Conservation (phyloP, 2,888 invertebrate species). For the Cabera pusaria region DNA sequence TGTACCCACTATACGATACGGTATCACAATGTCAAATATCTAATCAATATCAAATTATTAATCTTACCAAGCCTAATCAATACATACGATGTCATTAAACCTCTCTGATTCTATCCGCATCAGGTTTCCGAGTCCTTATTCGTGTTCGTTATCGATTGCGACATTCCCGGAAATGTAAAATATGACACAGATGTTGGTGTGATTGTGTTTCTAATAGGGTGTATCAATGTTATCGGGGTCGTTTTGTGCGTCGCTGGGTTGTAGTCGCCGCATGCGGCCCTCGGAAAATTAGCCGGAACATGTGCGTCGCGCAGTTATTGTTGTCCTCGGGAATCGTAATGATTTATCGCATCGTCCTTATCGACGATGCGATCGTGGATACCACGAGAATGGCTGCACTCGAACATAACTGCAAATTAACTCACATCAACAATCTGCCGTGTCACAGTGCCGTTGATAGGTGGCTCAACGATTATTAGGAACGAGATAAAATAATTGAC, state of each 20-base stretch:
- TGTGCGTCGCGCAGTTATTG: conserved; percentile 59
- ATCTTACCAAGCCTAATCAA: conserved; percentile 28
- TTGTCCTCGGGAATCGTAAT: conserved; percentile 50
- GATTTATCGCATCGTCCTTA: conserved; percentile 53
- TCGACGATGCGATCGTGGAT: conserved; percentile 45
- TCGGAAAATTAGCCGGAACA: conserved; percentile 63
- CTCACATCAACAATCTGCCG: conserved; percentile 20
- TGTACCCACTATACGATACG: conserved; percentile 13
- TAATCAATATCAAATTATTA: no score
- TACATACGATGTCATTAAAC: conserved; percentile 28
- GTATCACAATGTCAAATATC: conserved; percentile 30
- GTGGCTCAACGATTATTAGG: background rate
- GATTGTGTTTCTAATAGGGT: conserved; percentile 27
- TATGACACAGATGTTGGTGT: conserved; percentile 28
- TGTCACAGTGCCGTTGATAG: conserved; percentile 8
- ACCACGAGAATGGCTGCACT: conserved; percentile 29
- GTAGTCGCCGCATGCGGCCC: conserved; percentile 58
- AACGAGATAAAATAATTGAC: background rate
- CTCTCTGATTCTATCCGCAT: conserved; percentile 25
- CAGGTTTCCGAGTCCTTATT: conserved; percentile 24
- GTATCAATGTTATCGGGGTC: conserved; percentile 24
- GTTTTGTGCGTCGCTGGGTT: conserved; percentile 28
- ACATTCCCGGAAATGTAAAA: conserved; percentile 32
- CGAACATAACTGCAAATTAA: conserved; percentile 35
- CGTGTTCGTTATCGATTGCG: conserved; percentile 26